phyloP scores from a whole-genome alignment of 1,140 invertebrate species.

The Drosophila equinoxialis region DNA sequence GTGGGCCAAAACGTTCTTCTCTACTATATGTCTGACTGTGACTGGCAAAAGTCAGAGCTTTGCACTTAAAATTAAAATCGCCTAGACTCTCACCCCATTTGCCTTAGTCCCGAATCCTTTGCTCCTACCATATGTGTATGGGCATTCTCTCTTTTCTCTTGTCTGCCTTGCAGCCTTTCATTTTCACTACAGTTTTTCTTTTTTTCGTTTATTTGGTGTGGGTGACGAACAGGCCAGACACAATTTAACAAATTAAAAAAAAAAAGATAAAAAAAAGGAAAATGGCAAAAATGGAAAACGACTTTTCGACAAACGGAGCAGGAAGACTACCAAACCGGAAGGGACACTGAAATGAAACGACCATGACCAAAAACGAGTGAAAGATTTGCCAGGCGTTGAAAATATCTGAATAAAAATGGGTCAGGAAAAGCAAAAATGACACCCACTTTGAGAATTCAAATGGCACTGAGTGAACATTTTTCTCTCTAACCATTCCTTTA shows the following conservation, averaged over 20 bases:
- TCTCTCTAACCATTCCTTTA: background rate
- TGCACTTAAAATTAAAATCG: slow-evolving; percentile 64
- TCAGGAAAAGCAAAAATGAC: slow-evolving; percentile 15
- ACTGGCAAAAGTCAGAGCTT: slow-evolving; percentile 52
- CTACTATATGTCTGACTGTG: slow-evolving; percentile 32
- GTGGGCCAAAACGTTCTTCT: slow-evolving; percentile 34
- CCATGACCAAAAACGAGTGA: slow-evolving; percentile 50
- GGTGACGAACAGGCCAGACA: slow-evolving; percentile 42
- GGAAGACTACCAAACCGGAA: slow-evolving; percentile 57
- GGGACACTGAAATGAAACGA: slow-evolving; percentile 41
- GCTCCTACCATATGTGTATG: background rate
- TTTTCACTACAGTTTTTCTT: background rate
- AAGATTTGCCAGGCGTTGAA: slow-evolving; percentile 43
- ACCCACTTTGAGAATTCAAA: background rate
- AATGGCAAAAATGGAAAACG: slow-evolving; percentile 33
- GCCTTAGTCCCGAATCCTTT: background rate
- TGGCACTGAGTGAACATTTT: background rate
- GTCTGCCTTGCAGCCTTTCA: slow-evolving; percentile 30
- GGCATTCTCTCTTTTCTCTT: slow-evolving; percentile 18
- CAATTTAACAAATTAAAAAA: slow-evolving; percentile 79
- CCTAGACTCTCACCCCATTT: slow-evolving; percentile 1
- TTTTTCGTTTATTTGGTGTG: slow-evolving; percentile 8
- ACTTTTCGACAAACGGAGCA: slow-evolving; percentile 27
- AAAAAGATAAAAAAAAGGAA: slow-evolving; percentile 6
- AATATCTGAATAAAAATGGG: slow-evolving; percentile 50